Percentiles rank a stretch among this genome's conserved stretches.
Conservation (phyloP, 2,113 vertebrate species). For the crab-eating macaque (Macaca fascicularis) region T2T-MFA8v1.1 NC_088380.1:63938001-63938500, state of each 20-base stretch:
- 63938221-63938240: neutral
- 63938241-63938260: neutral
- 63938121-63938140: neutral
- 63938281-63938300: neutral
- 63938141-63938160: neutral
- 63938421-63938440: rapidly evolving
- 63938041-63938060: neutral
- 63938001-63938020: neutral
- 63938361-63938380: neutral
- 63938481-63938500: neutral
- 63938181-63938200: neutral
- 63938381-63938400: neutral
- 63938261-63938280: neutral
- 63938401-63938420: neutral
- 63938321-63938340: neutral
- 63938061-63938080: neutral
- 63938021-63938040: neutral
- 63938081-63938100: neutral
- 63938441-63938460: too few species aligned
- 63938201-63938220: neutral
- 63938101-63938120: neutral
- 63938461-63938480: neutral
- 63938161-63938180: neutral
- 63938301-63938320: neutral
- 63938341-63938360: neutral